Evolutionary conservation across 1,140 invertebrate species (phyloP).

Genomic region (Portunus trituberculatus): DNA sequence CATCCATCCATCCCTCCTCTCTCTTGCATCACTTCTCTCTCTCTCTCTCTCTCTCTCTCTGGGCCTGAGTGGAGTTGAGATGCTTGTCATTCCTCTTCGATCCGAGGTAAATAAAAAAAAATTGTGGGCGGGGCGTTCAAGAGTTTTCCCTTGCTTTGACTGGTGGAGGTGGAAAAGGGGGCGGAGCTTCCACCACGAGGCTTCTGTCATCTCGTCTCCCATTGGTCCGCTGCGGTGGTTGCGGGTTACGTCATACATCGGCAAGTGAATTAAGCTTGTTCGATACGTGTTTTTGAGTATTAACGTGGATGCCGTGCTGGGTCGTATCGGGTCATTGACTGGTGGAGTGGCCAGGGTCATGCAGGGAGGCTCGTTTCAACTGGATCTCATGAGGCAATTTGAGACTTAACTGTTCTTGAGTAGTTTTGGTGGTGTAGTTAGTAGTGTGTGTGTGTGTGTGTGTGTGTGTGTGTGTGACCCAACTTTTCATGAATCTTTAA

Average conservation of each 20-base stretch:
- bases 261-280: background rate
- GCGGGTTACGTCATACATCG: background rate
- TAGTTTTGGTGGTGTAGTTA: background rate
- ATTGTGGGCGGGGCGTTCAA: background rate
- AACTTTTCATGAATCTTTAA: background rate
- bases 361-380: background rate
- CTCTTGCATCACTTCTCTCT: background rate
- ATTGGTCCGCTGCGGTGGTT: background rate
- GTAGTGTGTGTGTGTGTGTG: conserved; percentile 23
- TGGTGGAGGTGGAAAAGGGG: background rate
- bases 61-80: background rate
- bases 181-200: background rate
- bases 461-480: background rate
- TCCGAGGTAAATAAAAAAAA: conserved; percentile 2
- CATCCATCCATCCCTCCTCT: background rate
- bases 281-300: background rate
- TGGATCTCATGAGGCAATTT: background rate
- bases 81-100: conserved; percentile 21
- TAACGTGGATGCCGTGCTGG: background rate
- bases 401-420: background rate
- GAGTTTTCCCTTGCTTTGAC: background rate
- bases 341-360: background rate
- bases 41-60: conserved; percentile 20
- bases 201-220: background rate
- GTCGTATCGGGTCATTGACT: background rate